A percentile compares a stretch with the other conserved stretches of the same genome.
phyloP scores from a whole-genome alignment of 2,113 vertebrate species.

The Mus musculus region DNA sequence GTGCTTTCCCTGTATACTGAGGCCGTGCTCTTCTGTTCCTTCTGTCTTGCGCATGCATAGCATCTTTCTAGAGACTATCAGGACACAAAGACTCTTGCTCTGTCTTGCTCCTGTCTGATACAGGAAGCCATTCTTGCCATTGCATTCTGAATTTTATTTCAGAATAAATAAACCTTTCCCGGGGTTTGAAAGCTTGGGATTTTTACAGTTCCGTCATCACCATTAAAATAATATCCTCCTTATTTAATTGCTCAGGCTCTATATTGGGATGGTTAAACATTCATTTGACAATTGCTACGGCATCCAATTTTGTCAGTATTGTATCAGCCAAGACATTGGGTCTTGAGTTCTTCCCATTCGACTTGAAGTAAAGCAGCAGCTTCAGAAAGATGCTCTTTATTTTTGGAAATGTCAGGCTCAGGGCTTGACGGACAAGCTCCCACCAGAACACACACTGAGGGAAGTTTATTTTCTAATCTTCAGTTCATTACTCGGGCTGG shows the following conservation, averaged over 20 bases:
- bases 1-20: neutral
- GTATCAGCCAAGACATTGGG: conserved; percentile 87
- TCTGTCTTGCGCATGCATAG: neutral
- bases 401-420: conserved; percentile 93
- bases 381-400: conserved; percentile 92
- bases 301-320: conserved; percentile 87
- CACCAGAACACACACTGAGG: conserved; percentile 92
- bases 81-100: neutral
- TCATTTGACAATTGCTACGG: conserved; percentile 80
- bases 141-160: conserved; percentile 4
- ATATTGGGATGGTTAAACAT: neutral
- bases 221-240: neutral
- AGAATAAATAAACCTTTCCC: no score
- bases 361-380: conserved; percentile 93
- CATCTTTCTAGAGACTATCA: neutral
- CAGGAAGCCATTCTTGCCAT: neutral
- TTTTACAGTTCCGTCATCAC: neutral
- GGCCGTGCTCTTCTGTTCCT: neutral
- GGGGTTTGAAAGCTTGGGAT: conserved; percentile 18
- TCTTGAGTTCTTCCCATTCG: conserved; percentile 92
- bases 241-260: neutral
- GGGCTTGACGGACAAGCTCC: conserved; percentile 92
- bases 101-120: neutral
- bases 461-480: conserved; percentile 90
- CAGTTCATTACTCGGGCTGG: conserved; percentile 90